Percentiles rank a stretch among this genome's conserved stretches.
These are phyloP conservation scores for Anisognathus igniventris DNA, from an alignment of 2,797 vertebrate species.

Conservation along the genomic window DNA sequence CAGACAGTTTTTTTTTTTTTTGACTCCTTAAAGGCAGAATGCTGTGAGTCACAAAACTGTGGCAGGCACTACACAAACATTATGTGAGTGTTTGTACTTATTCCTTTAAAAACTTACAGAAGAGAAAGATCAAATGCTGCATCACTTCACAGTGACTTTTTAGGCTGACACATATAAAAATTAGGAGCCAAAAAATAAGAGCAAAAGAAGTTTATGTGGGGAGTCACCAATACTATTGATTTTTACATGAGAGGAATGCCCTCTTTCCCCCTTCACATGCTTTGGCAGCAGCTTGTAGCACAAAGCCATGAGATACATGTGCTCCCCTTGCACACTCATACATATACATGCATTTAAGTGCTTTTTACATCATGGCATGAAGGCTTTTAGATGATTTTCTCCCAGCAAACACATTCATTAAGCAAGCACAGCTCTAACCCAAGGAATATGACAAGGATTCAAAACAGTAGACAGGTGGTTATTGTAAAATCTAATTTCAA, in stretches of 20 bases:
- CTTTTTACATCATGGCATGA: background rate
- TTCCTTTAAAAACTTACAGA: background rate
- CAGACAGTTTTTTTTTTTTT: background rate
- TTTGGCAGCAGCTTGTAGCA: background rate
- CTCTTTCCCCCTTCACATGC: background rate
- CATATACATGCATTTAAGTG: background rate
- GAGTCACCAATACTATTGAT: background rate
- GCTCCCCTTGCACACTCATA: background rate
- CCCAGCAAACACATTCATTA: background rate
- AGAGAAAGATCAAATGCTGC: background rate
- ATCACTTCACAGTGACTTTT: background rate
- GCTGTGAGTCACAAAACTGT: slow-evolving; percentile 3
- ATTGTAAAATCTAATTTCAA: slow-evolving; percentile 62
- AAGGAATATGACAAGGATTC: background rate
- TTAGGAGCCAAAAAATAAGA: background rate
- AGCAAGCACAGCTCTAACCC: background rate
- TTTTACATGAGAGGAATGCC: background rate
- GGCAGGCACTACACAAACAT: background rate
- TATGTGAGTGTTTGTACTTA: background rate
- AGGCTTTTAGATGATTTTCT: background rate
- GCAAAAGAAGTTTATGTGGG: background rate
- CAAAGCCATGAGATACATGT: background rate
- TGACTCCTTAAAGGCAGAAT: background rate
- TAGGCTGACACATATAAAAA: background rate
- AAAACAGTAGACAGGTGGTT: slow-evolving; percentile 45